Base-by-base conservation (phyloP, 2,888 invertebrate species). In the Drosophila fungiperda region DNA sequence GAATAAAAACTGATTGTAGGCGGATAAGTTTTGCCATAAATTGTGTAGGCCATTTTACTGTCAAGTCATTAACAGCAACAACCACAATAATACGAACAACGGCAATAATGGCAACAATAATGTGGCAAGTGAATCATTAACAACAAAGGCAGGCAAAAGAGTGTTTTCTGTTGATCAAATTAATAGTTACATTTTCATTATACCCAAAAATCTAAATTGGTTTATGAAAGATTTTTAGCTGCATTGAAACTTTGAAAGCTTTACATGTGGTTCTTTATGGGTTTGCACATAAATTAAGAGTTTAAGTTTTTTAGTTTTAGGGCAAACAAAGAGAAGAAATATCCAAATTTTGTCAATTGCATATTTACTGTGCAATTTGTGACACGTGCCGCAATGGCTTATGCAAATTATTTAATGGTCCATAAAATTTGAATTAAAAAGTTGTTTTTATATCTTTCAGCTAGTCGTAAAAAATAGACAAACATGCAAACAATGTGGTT, bases 1-100 rank as follows among this genome's bases (percentile, higher is more conserved):
- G 76, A 86, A 85, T 76, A 79, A 82, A 86, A 87, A 85, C 78
- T 73, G 80, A 82, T 88, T 87, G 87, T 87, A 82, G 87, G 88
- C 87, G 87, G 87, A 87, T 88, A 88, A 88, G 87, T 87, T 84
- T 75, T 75, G 87, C 87, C 69, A 87, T 87, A 87, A 87, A 87
- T 87, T 88, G 87, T 88, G 83, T 84, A 87, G 87, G 86, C 87
- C 73, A 81, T 86, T 87, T 87, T 87, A 87, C 83, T 86, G 87
- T 78, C 87, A 86, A 86, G 84, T 87, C 87, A 87, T 87, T 82
- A 84, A 83, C 79, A 70, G 68, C 80, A 84, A 71, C 73, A 80
- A 68, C 62, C 66, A 11, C 55, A 68, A 45, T 62, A 71, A 20
- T 54, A 60, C 7, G 45, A 45, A 26, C 57, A 71, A 12, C 60